A percentile compares a stretch with the other conserved stretches of the same genome.
phyloP scores from a whole-genome alignment of 2,797 vertebrate species.

The Streptopelia turtur region DNA sequence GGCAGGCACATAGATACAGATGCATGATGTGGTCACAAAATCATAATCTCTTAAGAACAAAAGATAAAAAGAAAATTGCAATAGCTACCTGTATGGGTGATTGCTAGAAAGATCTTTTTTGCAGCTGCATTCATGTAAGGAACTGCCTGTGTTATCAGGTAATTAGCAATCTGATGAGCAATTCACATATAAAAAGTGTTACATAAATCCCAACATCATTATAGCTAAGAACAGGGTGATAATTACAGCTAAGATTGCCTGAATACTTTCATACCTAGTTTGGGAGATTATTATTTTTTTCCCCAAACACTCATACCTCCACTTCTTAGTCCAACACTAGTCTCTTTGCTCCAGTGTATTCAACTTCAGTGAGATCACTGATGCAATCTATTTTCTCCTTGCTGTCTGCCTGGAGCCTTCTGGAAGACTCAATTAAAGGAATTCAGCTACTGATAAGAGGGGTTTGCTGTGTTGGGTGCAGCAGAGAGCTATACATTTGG shows the following conservation, averaged over 20 bases:
- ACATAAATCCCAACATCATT: slow-evolving; percentile 29
- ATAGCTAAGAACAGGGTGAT: not conserved
- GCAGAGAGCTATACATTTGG: not conserved
- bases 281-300: not conserved
- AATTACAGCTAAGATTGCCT: not conserved
- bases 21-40: not conserved
- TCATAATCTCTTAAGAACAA: not conserved
- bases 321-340: not conserved
- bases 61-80: not conserved
- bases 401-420: not conserved
- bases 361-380: not conserved
- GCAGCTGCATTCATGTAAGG: not conserved
- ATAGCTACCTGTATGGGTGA: not conserved
- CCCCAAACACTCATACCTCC: not conserved
- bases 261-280: not conserved
- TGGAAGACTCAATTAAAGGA: not conserved
- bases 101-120: not conserved
- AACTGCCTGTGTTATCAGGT: not conserved
- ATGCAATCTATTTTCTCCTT: not conserved
- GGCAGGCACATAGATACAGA: not conserved
- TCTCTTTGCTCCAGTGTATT: not conserved
- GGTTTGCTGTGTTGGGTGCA: not conserved
- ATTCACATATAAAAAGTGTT: not conserved
- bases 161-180: slow-evolving; percentile 40
- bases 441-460: not conserved